A percentile compares a stretch with the other conserved stretches of the same genome.
Conservation (phyloP, 2,113 vertebrate genomes). For the Rhinichthys klamathensis region DNA sequence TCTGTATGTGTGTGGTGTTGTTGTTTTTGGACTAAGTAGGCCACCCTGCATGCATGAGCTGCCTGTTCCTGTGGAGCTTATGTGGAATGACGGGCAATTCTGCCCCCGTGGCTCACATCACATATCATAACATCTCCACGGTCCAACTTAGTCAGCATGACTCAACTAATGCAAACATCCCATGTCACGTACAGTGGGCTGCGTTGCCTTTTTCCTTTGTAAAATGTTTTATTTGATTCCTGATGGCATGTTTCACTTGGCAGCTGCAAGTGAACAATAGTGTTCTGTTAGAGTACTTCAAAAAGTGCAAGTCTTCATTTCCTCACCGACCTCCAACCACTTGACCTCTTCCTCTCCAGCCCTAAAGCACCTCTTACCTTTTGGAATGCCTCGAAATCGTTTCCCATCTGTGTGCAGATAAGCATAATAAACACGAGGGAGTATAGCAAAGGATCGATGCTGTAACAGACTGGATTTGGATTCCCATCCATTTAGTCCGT, state of each 20-base stretch:
- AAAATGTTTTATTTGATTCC: not conserved
- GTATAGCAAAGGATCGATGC: constrained; percentile 4
- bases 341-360: constrained; percentile 19
- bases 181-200: constrained; percentile 1
- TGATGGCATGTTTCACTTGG: constrained; percentile 16
- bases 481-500: not conserved
- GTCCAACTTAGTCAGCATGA: constrained; percentile 33
- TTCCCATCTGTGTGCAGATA: constrained; percentile 49
- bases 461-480: not conserved
- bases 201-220: not conserved
- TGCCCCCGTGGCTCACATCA: constrained; percentile 6
- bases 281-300: constrained; percentile 2
- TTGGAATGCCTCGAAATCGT: constrained; percentile 5
- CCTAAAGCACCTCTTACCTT: not conserved
- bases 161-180: constrained; percentile 11
- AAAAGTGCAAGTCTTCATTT: constrained; percentile 8
- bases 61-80: constrained; percentile 10
- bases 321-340: constrained; percentile 3
- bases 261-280: constrained; percentile 27
- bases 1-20: constrained; percentile 32
- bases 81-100: constrained; percentile 37
- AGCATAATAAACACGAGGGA: constrained; percentile 64
- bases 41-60: constrained; percentile 46
- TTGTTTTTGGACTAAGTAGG: constrained; percentile 19
- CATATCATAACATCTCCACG: constrained; percentile 21